phyloP scores from a whole-genome alignment of 1,140 invertebrate species.

The Nasonia giraulti region DNA sequence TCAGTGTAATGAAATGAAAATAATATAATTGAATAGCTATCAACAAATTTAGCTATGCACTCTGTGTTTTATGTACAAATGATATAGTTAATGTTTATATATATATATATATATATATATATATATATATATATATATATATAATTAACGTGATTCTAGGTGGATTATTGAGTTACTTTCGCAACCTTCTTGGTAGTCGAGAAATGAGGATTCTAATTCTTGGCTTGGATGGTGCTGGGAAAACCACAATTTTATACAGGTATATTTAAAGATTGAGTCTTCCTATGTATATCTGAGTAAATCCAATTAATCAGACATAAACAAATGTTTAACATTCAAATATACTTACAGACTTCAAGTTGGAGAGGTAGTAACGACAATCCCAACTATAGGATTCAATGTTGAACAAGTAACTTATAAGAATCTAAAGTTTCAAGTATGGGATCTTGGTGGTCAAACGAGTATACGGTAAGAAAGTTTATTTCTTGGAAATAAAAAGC shows the following conservation, averaged over 20 bases:
- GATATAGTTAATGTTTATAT: neutral
- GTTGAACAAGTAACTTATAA: slow-evolving; percentile 98
- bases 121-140: too few relatives aligned
- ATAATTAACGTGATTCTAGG: slow-evolving; percentile 76
- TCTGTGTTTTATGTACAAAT: neutral
- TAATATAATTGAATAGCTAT: too few relatives aligned
- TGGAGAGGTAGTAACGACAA: slow-evolving; percentile 99
- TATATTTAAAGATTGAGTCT: slow-evolving; percentile 54
- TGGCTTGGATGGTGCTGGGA: slow-evolving; percentile 97
- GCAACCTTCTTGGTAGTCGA: slow-evolving; percentile 91
- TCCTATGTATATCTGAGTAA: neutral
- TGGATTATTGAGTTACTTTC: slow-evolving; percentile 96
- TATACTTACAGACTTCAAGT: slow-evolving; percentile 86
- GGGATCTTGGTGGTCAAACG: slow-evolving; percentile 99
- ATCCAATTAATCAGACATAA: slow-evolving; percentile 21
- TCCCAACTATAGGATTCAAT: slow-evolving; percentile 98
- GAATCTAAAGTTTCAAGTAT: slow-evolving; percentile 97
- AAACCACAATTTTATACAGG: slow-evolving; percentile 99
- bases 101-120: neutral
- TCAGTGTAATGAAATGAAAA: too few relatives aligned
- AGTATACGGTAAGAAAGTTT: slow-evolving; percentile 82
- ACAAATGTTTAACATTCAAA: slow-evolving; percentile 6
- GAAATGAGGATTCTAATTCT: slow-evolving; percentile 99
- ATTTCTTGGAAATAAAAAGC: neutral
- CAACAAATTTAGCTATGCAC: neutral